Evolutionary conservation across 1,140 invertebrate genomes (phyloP).

Genomic region (Wasmannia auropunctata): DNA sequence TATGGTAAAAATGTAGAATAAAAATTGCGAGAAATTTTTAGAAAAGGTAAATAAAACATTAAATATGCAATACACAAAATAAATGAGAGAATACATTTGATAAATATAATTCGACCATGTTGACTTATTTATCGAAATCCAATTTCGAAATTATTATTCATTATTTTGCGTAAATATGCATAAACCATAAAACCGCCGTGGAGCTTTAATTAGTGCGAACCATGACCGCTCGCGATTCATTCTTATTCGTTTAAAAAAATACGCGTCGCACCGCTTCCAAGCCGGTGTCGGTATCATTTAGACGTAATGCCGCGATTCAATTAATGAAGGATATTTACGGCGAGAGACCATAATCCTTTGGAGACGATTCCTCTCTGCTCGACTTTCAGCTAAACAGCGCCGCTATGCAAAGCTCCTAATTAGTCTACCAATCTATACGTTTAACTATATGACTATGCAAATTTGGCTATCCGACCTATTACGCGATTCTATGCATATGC

Average conservation of each 20-base stretch:
- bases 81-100: neutral
- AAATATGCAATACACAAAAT: neutral
- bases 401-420: constrained; percentile 46
- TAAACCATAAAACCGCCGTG: neutral
- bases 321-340: constrained; percentile 18
- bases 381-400: constrained; percentile 30
- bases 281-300: neutral
- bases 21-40: neutral
- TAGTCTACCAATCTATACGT: constrained; percentile 34
- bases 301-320: constrained; percentile 7
- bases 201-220: neutral
- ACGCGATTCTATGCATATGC: constrained; percentile 47
- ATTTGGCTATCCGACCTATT: constrained; percentile 46
- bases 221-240: neutral
- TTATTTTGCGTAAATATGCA: neutral
- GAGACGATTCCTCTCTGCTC: constrained; percentile 29
- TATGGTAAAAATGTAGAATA: neutral
- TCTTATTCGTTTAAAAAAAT: neutral
- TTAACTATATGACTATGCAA: constrained; percentile 45
- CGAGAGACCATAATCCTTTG: constrained; percentile 12
- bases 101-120: neutral
- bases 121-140: neutral
- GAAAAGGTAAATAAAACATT: neutral
- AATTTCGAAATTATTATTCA: neutral
- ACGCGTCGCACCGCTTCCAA: neutral